phyloP scores from a whole-genome alignment of 2,113 vertebrate species.

The Cygnus buccinator region DNA sequence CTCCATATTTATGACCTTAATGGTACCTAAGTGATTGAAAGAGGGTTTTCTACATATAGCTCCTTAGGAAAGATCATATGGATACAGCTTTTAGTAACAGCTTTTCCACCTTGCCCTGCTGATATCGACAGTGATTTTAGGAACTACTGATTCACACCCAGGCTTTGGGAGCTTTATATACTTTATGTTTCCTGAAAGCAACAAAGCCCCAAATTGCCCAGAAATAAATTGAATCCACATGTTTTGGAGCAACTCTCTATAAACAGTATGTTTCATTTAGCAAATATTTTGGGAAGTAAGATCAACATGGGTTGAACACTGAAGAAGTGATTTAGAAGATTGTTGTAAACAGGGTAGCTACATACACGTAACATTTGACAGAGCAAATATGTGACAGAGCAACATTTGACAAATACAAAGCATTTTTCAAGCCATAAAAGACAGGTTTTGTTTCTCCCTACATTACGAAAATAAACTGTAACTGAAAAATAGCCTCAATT shows the following conservation, averaged over 20 bases:
- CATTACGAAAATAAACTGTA: background rate
- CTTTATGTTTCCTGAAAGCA: background rate
- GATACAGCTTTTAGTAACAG: background rate
- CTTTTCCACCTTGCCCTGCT: background rate
- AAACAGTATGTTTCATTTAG: background rate
- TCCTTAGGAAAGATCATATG: background rate
- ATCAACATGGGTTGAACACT: background rate
- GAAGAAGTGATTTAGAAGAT: constrained; percentile 4
- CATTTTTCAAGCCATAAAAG: background rate
- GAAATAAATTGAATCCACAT: background rate
- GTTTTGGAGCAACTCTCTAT: background rate
- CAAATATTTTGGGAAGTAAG: constrained; percentile 13
- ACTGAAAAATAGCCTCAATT: background rate
- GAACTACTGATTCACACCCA: background rate
- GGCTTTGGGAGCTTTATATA: background rate
- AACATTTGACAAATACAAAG: constrained; percentile 28
- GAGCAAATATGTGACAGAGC: background rate
- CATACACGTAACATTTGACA: background rate
- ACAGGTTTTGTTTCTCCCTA: background rate
- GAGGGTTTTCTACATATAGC: accelerated
- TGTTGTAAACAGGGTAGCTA: background rate
- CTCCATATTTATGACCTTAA: background rate
- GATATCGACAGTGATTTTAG: background rate
- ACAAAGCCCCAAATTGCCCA: background rate
- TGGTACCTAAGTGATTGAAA: background rate